Percentiles rank a stretch among this genome's conserved stretches.
Conservation (phyloP, 2,888 invertebrate genomes). For the Nymphalis c-album region DNA sequence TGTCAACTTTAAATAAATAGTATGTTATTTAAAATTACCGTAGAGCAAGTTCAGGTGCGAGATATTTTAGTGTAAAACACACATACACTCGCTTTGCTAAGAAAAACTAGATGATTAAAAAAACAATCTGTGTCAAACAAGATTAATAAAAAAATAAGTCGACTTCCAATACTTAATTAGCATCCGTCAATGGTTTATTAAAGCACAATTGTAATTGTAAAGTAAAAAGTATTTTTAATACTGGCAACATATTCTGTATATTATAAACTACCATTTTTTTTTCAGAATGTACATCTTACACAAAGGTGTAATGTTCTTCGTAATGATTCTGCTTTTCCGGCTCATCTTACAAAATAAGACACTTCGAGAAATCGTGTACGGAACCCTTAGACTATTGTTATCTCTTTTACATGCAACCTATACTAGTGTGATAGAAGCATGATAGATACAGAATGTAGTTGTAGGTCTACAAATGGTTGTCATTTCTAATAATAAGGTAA, state of each 20-base stretch:
- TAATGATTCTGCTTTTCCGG: slow-evolving; percentile 52
- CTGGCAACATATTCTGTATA: background rate
- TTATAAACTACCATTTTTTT: slow-evolving; percentile 28
- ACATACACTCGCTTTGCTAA: too few relatives aligned
- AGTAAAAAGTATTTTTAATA: background rate
- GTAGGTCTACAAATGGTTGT: background rate
- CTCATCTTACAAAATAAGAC: slow-evolving; percentile 54
- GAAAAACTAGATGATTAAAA: background rate
- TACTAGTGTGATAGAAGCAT: slow-evolving; percentile 36
- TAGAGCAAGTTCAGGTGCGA: too few relatives aligned
- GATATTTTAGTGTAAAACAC: too few relatives aligned
- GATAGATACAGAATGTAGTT: slow-evolving; percentile 21
- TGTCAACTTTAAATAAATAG: too few relatives aligned
- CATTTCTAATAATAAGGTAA: background rate
- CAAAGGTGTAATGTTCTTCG: slow-evolving; percentile 52
- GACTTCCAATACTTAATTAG: too few relatives aligned
- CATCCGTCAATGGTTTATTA: too few relatives aligned
- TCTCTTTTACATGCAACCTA: slow-evolving; percentile 48
- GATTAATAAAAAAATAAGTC: background rate
- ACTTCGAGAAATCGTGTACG: slow-evolving; percentile 51
- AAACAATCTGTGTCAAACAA: background rate
- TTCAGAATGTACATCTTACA: slow-evolving; percentile 67
- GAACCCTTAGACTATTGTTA: slow-evolving; percentile 52
- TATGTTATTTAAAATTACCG: too few relatives aligned
- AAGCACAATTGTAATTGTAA: too few relatives aligned